phyloP scores from a whole-genome alignment of 1,140 invertebrate genomes.

The Aphelinus certus region DNA sequence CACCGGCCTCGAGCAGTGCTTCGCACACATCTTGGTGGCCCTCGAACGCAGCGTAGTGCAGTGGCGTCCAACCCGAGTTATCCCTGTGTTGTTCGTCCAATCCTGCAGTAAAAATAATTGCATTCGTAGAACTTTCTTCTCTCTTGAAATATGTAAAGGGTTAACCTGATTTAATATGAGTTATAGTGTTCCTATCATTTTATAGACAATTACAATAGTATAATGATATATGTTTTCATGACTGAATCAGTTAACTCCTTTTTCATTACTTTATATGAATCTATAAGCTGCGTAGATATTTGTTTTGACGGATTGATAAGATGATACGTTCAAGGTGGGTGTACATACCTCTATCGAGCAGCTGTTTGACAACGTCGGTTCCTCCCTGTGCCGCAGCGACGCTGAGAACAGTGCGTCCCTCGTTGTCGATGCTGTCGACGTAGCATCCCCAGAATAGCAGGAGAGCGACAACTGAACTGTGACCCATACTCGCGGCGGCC shows the following conservation, averaged over 20 bases:
- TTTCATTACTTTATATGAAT: too few relatives aligned
- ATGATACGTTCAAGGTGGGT: not conserved
- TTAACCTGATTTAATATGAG: too few relatives aligned
- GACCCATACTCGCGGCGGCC: slow-evolving; percentile 88
- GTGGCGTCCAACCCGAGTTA: slow-evolving; percentile 92
- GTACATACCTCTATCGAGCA: slow-evolving; percentile 79
- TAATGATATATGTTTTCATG: too few relatives aligned
- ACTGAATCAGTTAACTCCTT: too few relatives aligned
- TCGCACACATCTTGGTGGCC: slow-evolving; percentile 90
- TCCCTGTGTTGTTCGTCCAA: slow-evolving; percentile 91
- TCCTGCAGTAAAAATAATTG: slow-evolving; percentile 60
- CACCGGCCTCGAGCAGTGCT: slow-evolving; percentile 88
- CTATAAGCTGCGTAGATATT: too few relatives aligned
- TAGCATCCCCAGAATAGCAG: slow-evolving; percentile 90
- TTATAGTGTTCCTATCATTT: too few relatives aligned
- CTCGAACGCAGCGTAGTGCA: slow-evolving; percentile 94
- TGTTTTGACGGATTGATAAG: not conserved
- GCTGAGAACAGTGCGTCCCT: slow-evolving; percentile 88
- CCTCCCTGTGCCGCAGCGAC: slow-evolving; percentile 88
- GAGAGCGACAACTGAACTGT: slow-evolving; percentile 81
- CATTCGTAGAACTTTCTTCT: too few relatives aligned
- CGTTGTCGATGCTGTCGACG: slow-evolving; percentile 88
- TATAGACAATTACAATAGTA: too few relatives aligned
- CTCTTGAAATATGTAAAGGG: too few relatives aligned
- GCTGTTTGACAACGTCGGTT: slow-evolving; percentile 84